Conservation (phyloP, 2,113 vertebrate species). For the Cryptotis parvus region DNA sequence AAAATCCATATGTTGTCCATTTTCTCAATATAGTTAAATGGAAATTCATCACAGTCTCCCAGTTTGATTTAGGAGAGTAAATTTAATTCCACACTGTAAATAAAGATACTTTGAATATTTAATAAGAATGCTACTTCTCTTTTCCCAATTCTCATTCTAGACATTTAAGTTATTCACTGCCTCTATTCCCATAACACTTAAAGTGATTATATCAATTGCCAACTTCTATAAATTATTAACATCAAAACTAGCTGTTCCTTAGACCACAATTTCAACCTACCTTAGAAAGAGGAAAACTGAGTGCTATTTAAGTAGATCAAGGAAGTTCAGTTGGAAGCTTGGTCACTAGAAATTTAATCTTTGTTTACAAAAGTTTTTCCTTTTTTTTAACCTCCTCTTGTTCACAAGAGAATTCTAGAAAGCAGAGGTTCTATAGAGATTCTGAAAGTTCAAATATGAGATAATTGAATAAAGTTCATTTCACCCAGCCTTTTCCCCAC, state of each 20-base stretch:
- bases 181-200: slow-evolving; percentile 76
- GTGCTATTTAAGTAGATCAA: slow-evolving; percentile 13
- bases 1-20: slow-evolving; percentile 36
- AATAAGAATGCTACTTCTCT: slow-evolving; percentile 46
- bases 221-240: slow-evolving; percentile 83
- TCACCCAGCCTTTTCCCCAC: background rate
- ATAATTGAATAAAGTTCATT: background rate
- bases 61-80: slow-evolving; percentile 46
- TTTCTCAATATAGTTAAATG: slow-evolving; percentile 55
- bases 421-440: background rate
- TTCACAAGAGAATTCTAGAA: background rate
- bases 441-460: background rate
- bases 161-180: slow-evolving; percentile 74
- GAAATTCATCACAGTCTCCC: slow-evolving; percentile 26
- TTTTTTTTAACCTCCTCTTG: background rate
- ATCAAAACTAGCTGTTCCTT: slow-evolving; percentile 71
- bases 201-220: slow-evolving; percentile 81
- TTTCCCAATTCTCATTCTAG: background rate
- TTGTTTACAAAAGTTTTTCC: slow-evolving; percentile 18
- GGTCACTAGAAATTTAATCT: slow-evolving; percentile 42
- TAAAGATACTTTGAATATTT: slow-evolving; percentile 49
- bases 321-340: slow-evolving; percentile 66
- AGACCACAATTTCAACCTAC: slow-evolving; percentile 69
- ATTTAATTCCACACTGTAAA: slow-evolving; percentile 54
- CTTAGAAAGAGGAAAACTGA: slow-evolving; percentile 18